phyloP scores from a whole-genome alignment of 2,797 vertebrate species.

The Myiotriccus ornatus region DNA sequence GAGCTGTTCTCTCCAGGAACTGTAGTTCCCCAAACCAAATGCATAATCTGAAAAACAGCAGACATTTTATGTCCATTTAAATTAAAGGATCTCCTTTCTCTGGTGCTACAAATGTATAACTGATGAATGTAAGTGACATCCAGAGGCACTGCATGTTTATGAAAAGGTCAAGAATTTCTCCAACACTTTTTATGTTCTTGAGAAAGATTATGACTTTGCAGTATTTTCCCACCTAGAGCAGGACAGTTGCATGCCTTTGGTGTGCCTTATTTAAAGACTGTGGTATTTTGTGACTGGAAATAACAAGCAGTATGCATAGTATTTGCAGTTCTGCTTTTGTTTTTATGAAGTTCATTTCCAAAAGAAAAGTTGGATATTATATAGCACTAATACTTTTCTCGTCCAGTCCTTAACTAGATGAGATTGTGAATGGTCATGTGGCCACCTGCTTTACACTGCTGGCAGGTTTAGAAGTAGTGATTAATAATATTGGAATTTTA shows the following conservation, averaged over 20 bases:
- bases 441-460: not conserved
- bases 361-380: not conserved
- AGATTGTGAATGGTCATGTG: not conserved
- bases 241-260: constrained; percentile 4
- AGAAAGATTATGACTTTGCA: not conserved
- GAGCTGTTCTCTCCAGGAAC: not conserved
- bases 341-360: not conserved
- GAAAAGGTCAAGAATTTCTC: not conserved
- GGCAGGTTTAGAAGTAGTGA: not conserved
- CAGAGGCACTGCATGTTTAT: not conserved
- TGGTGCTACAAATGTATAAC: not conserved
- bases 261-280: constrained; percentile 11
- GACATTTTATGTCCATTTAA: not conserved
- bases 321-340: constrained; percentile 16
- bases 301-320: not conserved
- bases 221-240: not conserved
- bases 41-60: not conserved
- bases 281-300: constrained; percentile 21
- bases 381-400: not conserved
- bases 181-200: not conserved
- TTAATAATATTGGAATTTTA: not conserved
- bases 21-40: not conserved
- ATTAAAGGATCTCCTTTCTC: not conserved
- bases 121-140: not conserved
- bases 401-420: not conserved